Evolutionary conservation across 2,797 vertebrate species (phyloP).

Genomic region (Carapus acus): DNA sequence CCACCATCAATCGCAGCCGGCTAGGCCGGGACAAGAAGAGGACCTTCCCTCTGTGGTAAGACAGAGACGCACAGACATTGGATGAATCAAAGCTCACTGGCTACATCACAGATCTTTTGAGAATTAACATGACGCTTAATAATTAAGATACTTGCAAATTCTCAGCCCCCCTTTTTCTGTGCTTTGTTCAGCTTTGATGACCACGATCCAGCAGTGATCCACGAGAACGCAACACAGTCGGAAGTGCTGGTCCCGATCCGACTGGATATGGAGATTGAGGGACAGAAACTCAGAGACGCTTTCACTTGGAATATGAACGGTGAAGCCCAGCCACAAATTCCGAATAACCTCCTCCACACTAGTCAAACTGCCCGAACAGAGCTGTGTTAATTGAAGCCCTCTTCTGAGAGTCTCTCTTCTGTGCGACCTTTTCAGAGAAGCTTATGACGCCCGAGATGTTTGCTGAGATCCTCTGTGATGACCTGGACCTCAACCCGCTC

Average conservation of each 20-base stretch:
- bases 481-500: conserved; percentile 94
- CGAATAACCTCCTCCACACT: too few species aligned
- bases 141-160: too few species aligned
- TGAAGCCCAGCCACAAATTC: conserved; percentile 35
- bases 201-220: conserved; percentile 96
- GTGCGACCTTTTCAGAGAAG: conserved; percentile 74
- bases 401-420: too few species aligned
- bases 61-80: background rate
- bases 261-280: conserved; percentile 97
- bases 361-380: background rate
- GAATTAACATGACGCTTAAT: too few species aligned
- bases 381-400: background rate
- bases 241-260: conserved; percentile 94
- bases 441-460: conserved; percentile 99
- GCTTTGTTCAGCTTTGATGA: conserved; percentile 98
- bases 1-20: conserved; percentile 95
- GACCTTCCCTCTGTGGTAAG: conserved; percentile 93
- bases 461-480: conserved; percentile 94
- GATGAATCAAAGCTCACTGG: too few species aligned
- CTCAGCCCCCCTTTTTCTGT: too few species aligned
- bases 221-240: conserved; percentile 91
- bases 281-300: conserved; percentile 93
- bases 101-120: too few species aligned
- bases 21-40: conserved; percentile 96
- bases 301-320: conserved; percentile 99